Conservation (phyloP, 2,888 invertebrate genomes). For the Onthophagus sagittarius region DNA sequence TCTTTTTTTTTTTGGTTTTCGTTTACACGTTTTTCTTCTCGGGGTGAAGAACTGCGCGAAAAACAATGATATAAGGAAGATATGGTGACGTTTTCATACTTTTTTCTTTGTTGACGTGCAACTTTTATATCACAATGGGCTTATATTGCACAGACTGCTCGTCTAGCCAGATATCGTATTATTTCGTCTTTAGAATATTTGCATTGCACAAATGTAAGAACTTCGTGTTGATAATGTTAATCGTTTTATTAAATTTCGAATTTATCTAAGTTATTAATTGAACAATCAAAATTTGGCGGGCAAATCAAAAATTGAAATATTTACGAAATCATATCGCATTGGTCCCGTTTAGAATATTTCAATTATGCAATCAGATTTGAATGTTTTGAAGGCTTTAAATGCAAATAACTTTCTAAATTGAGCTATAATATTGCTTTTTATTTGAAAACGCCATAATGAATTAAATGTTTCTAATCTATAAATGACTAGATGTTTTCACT, state of each 20-base stretch:
- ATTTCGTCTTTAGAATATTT: constrained; percentile 6
- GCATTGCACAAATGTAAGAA: background rate
- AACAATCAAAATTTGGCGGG: background rate
- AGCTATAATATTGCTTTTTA: too few relatives aligned
- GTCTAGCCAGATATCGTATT: constrained; percentile 9
- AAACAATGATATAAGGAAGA: constrained; percentile 13
- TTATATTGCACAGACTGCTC: constrained; percentile 22
- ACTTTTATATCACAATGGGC: constrained; percentile 46
- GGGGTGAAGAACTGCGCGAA: background rate
- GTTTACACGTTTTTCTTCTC: constrained; percentile 9
- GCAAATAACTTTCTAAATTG: too few relatives aligned
- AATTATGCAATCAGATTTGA: constrained; percentile 1
- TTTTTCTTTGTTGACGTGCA: constrained; percentile 32
- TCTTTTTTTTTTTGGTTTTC: constrained; percentile 24
- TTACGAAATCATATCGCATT: background rate
- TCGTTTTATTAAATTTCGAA: background rate
- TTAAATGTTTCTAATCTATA: too few relatives aligned
- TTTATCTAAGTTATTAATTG: background rate
- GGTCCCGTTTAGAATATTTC: constrained; percentile 3
- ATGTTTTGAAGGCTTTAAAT: too few relatives aligned
- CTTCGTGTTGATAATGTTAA: background rate
- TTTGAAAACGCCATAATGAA: too few relatives aligned
- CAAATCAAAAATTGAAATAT: background rate
- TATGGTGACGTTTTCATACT: constrained; percentile 8
- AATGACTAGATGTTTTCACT: too few relatives aligned